Base-by-base conservation (phyloP, 2,888 invertebrate species). In the Mythimna ferrago region DNA sequence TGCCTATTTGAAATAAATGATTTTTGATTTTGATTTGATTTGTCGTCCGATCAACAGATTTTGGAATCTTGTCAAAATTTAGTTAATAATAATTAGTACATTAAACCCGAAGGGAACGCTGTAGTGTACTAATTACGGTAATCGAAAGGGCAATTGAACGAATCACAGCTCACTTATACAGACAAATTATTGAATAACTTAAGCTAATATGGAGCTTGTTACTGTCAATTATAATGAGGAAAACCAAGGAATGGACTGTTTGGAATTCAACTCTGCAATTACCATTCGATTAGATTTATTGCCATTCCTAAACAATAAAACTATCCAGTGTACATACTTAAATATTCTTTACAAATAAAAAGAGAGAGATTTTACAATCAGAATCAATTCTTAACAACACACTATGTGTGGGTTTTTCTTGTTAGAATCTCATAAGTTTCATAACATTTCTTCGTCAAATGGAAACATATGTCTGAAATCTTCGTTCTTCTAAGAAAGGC, bases 111-210 rank as follows among this genome's bases (percentile, higher is more conserved):
- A 26, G 26, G 26, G 26, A 26, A 26, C 26, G 26, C 26, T 26
- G 26, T 26, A 26, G 26, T 26, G 26, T 26, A 1, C 26, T 26
- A 26, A 26, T 26, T 26, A 26, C 26, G 26, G 26, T 26, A 26
- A 26, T 26, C 26, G 26, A 26, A 26, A 26, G 26, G 26, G 10
- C 38, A n/a, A 32, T 60, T n/a, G 19, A 10, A 57, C 7, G 3
- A 73, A 26, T 53, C 2, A 35, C 19, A 44, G 1, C 3, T 41
- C 21, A 41, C 10, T 62, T 51, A 58, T 51, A 6, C 9, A 6
- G 32, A 44, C 58, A 75, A 26, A 66, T 75, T 11, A 51, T 16
- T 26, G 35, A 58, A 58, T 53, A 58, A 26, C 19, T 64, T 19
- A 10, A 53, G 51, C 35, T 1, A 26, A 4, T 64, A 74, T 4